A percentile compares a stretch with the other conserved stretches of the same genome.
Evolutionary conservation across 2,888 invertebrate species (phyloP).

Genomic region (Brachyopa scutellaris): DNA sequence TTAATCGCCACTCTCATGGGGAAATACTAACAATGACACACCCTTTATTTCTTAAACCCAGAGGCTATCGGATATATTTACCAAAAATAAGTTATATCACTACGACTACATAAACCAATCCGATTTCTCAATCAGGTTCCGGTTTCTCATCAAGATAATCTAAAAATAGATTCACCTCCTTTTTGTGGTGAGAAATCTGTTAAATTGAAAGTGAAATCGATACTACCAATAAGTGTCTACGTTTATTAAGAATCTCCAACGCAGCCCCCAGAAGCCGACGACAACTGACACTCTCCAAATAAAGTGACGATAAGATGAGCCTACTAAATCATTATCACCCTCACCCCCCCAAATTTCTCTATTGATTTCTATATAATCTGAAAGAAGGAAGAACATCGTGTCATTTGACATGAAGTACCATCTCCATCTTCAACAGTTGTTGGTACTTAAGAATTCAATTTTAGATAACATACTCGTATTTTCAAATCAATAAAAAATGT

Average conservation of each 20-base stretch:
- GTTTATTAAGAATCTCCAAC: too few species aligned
- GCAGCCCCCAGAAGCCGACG: too few species aligned
- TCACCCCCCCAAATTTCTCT: neutral
- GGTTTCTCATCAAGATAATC: neutral
- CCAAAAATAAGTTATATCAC: too few species aligned
- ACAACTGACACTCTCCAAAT: conserved; percentile 14
- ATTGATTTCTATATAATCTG: neutral
- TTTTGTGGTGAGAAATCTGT: neutral
- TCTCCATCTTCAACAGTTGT: too few species aligned
- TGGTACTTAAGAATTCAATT: conserved; percentile 41
- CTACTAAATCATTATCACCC: conserved; percentile 7
- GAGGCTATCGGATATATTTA: too few species aligned
- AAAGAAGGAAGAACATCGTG: conserved; percentile 7
- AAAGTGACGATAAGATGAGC: conserved; percentile 13
- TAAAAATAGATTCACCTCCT: conserved; percentile 4
- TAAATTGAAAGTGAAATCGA: conserved; percentile 14
- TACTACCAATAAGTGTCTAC: neutral
- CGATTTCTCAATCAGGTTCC: neutral
- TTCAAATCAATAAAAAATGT: conserved; percentile 27
- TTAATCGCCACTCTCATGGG: too few species aligned
- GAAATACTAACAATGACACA: too few species aligned
- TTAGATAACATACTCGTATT: too few species aligned
- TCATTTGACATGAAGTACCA: conserved; percentile 11
- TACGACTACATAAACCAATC: too few species aligned
- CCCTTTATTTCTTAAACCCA: too few species aligned